A percentile compares a stretch with the other conserved stretches of the same genome.
These are phyloP conservation scores for Ischnus inquisitorius DNA, from an alignment of 2,888 invertebrate species.

Conservation along the genomic window DNA sequence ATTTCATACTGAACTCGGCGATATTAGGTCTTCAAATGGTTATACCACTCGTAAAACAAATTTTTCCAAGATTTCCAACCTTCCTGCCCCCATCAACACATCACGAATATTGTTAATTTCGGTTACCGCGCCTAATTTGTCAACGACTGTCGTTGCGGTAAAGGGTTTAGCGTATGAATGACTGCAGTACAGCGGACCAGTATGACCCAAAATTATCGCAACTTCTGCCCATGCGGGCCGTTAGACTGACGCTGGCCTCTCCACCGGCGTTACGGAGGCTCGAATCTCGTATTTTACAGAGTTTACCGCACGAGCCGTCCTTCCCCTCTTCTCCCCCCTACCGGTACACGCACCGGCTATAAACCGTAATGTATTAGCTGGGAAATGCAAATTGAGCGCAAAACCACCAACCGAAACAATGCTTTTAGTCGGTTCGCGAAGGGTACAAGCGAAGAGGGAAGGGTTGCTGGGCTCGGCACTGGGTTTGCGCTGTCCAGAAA, in stretches of 20 bases:
- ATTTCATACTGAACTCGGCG: no score
- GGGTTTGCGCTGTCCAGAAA: conserved; percentile 47
- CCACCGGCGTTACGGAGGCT: conserved; percentile 20
- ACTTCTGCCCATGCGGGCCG: conserved; percentile 15
- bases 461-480: conserved; percentile 26
- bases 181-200: not conserved
- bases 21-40: no score
- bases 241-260: conserved; percentile 36
- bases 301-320: conserved; percentile 76
- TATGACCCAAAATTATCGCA: conserved; percentile 23
- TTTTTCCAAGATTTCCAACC: no score
- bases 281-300: conserved; percentile 79
- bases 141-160: conserved; percentile 17
- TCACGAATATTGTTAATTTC: not conserved
- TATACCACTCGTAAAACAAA: no score
- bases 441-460: conserved; percentile 42
- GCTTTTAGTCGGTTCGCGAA: conserved; percentile 78
- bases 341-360: conserved; percentile 73
- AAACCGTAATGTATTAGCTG: conserved; percentile 82
- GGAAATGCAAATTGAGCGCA: conserved; percentile 83
- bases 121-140: not conserved
- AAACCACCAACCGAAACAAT: conserved; percentile 83
- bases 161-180: conserved; percentile 1
- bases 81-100: no score
- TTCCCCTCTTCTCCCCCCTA: conserved; percentile 26